Evolutionary conservation across 2,888 invertebrate genomes (phyloP), one percentile per base, ranked within the genome.

Genomic region (Sinopyrophorus schimmeli): DNA sequence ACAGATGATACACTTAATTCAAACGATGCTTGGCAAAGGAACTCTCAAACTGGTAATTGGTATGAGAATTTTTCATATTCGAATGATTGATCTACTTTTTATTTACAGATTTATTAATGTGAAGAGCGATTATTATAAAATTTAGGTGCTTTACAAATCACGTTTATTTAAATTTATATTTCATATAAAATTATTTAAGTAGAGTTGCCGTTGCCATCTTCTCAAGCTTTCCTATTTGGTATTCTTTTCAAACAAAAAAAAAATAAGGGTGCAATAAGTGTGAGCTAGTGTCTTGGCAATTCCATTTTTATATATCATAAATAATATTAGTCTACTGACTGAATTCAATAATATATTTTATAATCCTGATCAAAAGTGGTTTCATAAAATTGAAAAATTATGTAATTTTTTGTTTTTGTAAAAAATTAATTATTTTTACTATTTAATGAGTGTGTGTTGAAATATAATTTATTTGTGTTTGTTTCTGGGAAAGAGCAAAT

Each of bases 101-200:
- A 64, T 35, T 71, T 71, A 57, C 70, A 73, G 73, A 73, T 71
- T 64, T 69, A 60, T 69, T 70, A 64, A 72, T 69, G 71, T 72
- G 68, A 72, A 66, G 66, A 64, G 64, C 63, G 66, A 58, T 53
- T 37, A 61, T 58, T 53, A 59, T 64, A 61, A 63, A 64, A 63
- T 54, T 55, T 61, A 64, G 61, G 59, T 59, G 61, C 59, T 62
- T 59, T 54, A 58, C 53, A 59, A 47, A 44, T 42, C 54, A 48
- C 47, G 21, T 44, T 44, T 49, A 48, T 46, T 55, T 46, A 41
- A 16, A 27, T n/a, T n/a, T n/a, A n/a, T n/a, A n/a, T 31, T 47
- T 50, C 31, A 32, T 49, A 54, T 41, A 40, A 39, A 51, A 47
- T 51, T 56, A 47, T 44, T 30, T 41, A 50, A 51, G 49, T 60